Evolutionary conservation across 2,888 invertebrate genomes (phyloP).

Genomic region (Coremacera marginata): DNA sequence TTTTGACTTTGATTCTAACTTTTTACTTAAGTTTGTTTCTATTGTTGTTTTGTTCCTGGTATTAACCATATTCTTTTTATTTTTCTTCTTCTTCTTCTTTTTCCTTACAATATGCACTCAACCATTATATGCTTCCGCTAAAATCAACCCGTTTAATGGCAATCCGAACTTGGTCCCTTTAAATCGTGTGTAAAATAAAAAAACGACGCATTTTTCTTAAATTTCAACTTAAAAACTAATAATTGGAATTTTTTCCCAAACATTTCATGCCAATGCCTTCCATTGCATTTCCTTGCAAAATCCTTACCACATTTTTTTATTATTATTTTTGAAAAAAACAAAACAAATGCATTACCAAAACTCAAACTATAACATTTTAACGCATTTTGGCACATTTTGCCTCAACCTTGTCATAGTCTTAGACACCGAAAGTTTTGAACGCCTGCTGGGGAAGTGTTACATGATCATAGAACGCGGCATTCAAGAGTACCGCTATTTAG

Average conservation of each 20-base stretch:
- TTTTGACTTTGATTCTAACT: constrained; percentile 26
- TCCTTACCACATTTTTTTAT: neutral
- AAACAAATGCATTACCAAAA: neutral
- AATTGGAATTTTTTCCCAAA: neutral
- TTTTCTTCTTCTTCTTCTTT: constrained; percentile 28
- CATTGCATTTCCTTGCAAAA: neutral
- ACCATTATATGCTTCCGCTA: constrained; percentile 12
- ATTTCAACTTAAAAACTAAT: no score
- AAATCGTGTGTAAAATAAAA: no score
- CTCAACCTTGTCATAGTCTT: constrained; percentile 57
- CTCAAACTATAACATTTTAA: neutral
- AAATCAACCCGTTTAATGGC: no score
- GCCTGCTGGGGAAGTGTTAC: constrained; percentile 66
- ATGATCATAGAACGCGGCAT: constrained; percentile 65
- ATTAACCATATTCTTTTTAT: constrained; percentile 34
- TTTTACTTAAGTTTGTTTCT: constrained; percentile 46
- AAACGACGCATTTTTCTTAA: no score
- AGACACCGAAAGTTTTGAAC: constrained; percentile 67
- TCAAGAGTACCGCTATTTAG: constrained; percentile 66
- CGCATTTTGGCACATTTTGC: neutral
- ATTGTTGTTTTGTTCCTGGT: constrained; percentile 38
- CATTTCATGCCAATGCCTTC: neutral
- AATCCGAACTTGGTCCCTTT: no score
- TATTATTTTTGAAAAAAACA: neutral
- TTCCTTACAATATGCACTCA: constrained; percentile 25